phyloP scores from a whole-genome alignment of 2,797 vertebrate species.

The Leptodactylus fallax region DNA sequence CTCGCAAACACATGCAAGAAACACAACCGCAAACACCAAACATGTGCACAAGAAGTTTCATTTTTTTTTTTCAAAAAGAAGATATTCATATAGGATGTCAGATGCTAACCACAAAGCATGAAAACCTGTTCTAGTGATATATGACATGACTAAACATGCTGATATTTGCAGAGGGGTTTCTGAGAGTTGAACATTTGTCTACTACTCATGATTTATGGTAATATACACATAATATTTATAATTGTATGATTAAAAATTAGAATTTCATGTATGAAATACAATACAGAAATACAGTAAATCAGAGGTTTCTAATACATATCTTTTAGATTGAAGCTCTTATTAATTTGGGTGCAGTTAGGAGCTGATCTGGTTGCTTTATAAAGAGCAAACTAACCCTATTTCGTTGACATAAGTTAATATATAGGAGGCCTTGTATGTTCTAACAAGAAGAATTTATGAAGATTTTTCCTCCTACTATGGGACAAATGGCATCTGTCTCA shows the following conservation, averaged over 20 bases:
- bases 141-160: constrained; percentile 65
- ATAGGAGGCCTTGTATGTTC: too few species aligned
- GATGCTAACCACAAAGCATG: constrained; percentile 40
- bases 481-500: too few species aligned
- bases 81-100: constrained; percentile 63
- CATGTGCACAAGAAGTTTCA: background rate
- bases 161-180: constrained; percentile 15
- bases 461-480: too few species aligned
- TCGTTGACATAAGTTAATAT: too few species aligned
- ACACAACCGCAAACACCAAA: constrained; percentile 52
- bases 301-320: background rate
- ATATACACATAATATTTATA: background rate
- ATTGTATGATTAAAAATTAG: background rate
- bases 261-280: background rate
- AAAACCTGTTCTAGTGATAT: constrained; percentile 62
- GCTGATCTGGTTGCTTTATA: background rate
- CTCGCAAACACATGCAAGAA: constrained; percentile 52
- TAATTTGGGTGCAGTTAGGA: background rate
- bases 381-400: too few species aligned
- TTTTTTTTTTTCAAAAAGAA: constrained; percentile 64
- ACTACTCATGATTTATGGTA: background rate
- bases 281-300: background rate
- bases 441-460: too few species aligned
- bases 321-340: background rate
- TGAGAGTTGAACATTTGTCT: background rate